phyloP scores from a whole-genome alignment of 2,113 vertebrate genomes.

The Sylvilagus bachmani region DNA sequence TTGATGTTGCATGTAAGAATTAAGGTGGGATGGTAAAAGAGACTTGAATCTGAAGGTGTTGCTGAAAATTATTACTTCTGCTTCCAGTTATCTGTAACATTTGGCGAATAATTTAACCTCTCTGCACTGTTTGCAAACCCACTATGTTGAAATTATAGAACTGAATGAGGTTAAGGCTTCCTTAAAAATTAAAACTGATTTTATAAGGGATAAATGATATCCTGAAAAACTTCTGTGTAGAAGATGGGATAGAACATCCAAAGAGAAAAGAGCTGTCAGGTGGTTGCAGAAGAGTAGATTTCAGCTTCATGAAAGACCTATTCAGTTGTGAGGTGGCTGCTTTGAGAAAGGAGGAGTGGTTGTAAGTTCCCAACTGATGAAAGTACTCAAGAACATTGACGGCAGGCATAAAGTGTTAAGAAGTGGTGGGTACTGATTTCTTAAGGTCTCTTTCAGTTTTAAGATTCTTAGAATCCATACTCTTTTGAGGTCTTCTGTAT shows the following conservation, averaged over 20 bases:
- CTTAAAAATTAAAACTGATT: slow-evolving; percentile 48
- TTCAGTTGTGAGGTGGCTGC: background rate
- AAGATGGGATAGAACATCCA: background rate
- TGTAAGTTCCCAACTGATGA: too few relatives aligned
- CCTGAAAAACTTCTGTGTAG: background rate
- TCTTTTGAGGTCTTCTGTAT: background rate
- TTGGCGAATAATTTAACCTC: slow-evolving; percentile 20
- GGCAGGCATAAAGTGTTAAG: too few relatives aligned
- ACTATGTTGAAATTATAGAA: slow-evolving; percentile 43
- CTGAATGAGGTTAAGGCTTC: background rate
- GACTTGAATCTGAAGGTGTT: background rate
- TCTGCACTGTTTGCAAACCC: slow-evolving; percentile 19
- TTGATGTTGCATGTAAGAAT: background rate
- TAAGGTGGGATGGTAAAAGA: background rate
- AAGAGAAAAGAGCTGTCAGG: background rate
- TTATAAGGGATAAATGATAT: background rate
- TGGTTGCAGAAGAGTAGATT: background rate
- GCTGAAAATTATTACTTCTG: background rate
- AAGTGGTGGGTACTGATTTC: background rate
- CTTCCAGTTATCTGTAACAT: background rate
- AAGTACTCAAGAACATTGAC: background rate
- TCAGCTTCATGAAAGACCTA: background rate
- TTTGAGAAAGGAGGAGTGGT: background rate
- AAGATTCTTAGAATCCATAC: background rate
- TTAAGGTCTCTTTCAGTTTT: slow-evolving; percentile 18